These are phyloP conservation scores for Rhineura floridana DNA, from an alignment of 2,113 vertebrate genomes.

Conservation along the genomic window DNA sequence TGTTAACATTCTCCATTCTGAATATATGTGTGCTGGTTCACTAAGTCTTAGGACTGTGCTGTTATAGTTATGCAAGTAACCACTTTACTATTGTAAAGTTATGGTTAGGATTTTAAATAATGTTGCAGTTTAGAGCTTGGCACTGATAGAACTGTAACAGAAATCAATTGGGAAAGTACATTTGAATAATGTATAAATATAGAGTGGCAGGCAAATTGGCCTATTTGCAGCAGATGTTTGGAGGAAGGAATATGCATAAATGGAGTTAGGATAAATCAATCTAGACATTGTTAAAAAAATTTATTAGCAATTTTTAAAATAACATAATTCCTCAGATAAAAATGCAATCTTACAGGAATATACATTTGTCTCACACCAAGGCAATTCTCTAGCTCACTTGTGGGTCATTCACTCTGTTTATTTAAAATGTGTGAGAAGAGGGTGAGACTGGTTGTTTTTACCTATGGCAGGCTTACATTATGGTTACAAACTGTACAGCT, in stretches of 20 bases:
- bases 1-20: background rate
- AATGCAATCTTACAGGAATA: slow-evolving; percentile 99
- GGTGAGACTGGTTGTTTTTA: slow-evolving; percentile 91
- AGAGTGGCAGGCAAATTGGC: slow-evolving; percentile 7
- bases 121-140: background rate
- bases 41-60: background rate
- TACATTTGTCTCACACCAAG: slow-evolving; percentile 90
- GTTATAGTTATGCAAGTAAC: background rate
- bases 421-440: slow-evolving; percentile 88
- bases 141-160: background rate
- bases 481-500: slow-evolving; percentile 94
- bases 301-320: slow-evolving; percentile 99
- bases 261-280: slow-evolving; percentile 62
- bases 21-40: background rate
- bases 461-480: slow-evolving; percentile 89
- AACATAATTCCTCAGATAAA: slow-evolving; percentile 99
- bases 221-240: slow-evolving; percentile 26
- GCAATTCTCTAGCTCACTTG: slow-evolving; percentile 77
- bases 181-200: background rate
- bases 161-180: background rate
- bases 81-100: background rate
- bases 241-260: slow-evolving; percentile 32
- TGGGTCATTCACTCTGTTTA: slow-evolving; percentile 75
- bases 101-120: background rate
- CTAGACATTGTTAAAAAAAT: slow-evolving; percentile 84